Percentiles rank a stretch among this genome's conserved stretches.
These are phyloP conservation scores for Vespertilio murinus DNA, from an alignment of 2,797 vertebrate genomes.

Conservation along the genomic window DNA sequence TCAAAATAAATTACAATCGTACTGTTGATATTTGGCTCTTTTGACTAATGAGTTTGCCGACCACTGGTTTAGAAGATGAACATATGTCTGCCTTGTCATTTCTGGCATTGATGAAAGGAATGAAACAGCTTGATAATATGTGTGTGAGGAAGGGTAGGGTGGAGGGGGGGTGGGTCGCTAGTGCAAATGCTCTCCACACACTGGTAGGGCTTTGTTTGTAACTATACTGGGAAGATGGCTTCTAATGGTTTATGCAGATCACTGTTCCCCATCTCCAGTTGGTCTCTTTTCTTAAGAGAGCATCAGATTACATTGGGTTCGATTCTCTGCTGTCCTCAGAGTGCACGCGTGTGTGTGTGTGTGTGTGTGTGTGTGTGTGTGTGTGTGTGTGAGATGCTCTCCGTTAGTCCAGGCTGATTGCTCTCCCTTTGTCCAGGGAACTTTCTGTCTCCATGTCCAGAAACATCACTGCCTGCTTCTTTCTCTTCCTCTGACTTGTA, in stretches of 20 bases:
- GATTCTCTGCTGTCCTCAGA: not conserved
- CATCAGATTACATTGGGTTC: constrained; percentile 4
- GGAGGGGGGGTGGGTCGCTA: rapidly evolving
- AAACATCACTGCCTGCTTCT: not conserved
- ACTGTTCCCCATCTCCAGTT: not conserved
- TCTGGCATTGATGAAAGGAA: not conserved
- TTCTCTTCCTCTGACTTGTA: not conserved
- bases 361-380: not conserved
- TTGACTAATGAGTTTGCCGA: too few species aligned
- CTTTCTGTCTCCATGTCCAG: not conserved
- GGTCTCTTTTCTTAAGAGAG: not conserved
- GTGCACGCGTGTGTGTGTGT: not conserved
- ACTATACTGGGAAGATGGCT: not conserved
- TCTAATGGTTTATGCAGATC: not conserved
- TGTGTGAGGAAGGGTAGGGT: not conserved
- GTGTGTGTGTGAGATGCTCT: not conserved
- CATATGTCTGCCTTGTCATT: not conserved
- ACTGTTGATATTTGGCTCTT: too few species aligned
- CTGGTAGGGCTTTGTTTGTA: not conserved
- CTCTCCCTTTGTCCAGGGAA: constrained; percentile 4
- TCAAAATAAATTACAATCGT: too few species aligned
- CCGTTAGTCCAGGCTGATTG: not conserved
- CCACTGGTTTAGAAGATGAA: not conserved
- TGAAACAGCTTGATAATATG: not conserved
- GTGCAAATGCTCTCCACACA: not conserved